Base-by-base conservation (phyloP, 30 jellyfish, hydroid and myxozoan species). In the Hydractinia echinata region DNA sequence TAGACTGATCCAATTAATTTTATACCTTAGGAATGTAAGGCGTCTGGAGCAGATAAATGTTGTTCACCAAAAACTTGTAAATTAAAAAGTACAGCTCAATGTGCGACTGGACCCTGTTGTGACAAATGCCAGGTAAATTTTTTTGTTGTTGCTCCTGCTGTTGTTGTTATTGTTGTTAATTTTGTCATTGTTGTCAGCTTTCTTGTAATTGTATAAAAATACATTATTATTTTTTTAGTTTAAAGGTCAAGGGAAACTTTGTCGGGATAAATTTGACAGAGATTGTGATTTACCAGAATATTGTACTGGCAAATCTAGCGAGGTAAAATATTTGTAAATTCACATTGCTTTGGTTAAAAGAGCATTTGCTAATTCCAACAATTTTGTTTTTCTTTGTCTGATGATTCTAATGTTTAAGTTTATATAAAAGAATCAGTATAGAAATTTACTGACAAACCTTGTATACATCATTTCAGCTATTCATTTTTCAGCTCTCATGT, bases 81-180 rank as follows among this genome's bases (percentile, higher is more conserved):
- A 51, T 81, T 92, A 20, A 86, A 86, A 18, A 60, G 55, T 5
- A 53, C 53, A 14, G 96, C 98, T 15, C 83, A 92, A 66, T 92
- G 98, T 86, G 98, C 98, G 9, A 87, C 82, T 50, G 98, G 98
- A 5, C 85, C 96, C 56, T 92, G 98, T 86, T 92, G 98, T 79
- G 62, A 80, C 44, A 30, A 85, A 10, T 92, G 98, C 49, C 56
- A 86, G 94, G 97, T 91, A 84, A 54, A 51, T 6, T 13, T 64
- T 7, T 64, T 44, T 13, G 74, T 64, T 7, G 4, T 7, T 44
- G 74, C 8, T 64, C 19, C 18, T 64, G 18, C 51, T 64, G 74
- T n/a, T 0, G 39, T 7, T 44, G 16, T 7, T 44, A 64, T 64
- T 44, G 16, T 7, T 44, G 4, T 64, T 64, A 51, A 64, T 13